Evolutionary conservation across 2,113 vertebrate species (phyloP).

Genomic region (Alectura lathami): DNA sequence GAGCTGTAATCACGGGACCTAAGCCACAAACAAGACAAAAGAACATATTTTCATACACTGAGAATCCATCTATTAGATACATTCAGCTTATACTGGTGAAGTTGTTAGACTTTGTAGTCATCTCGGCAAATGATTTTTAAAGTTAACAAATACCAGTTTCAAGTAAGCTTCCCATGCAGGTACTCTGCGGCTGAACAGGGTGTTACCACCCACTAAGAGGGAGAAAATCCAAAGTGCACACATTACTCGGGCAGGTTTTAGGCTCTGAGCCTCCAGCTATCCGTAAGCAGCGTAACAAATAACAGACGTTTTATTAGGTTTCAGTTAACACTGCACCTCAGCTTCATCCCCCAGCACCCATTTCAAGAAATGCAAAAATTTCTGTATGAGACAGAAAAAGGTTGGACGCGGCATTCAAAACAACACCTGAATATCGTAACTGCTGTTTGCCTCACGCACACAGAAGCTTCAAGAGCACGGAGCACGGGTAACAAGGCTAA

Average conservation of each 20-base stretch:
- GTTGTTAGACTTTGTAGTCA: neutral
- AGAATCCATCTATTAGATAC: neutral
- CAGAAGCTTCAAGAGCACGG: neutral
- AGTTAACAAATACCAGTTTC: neutral
- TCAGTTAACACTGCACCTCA: neutral
- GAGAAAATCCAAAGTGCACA: neutral
- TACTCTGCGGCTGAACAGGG: neutral
- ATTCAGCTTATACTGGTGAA: neutral
- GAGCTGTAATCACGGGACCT: neutral
- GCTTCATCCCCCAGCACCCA: neutral
- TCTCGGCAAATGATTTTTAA: neutral
- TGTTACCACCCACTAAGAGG: neutral
- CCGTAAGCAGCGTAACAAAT: neutral
- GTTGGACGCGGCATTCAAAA: neutral
- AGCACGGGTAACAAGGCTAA: neutral
- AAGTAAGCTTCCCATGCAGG: neutral
- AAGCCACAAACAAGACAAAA: neutral
- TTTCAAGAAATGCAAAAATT: neutral
- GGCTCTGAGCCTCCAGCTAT: neutral
- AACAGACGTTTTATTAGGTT: neutral
- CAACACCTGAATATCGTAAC: neutral
- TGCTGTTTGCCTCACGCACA: neutral
- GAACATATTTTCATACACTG: neutral
- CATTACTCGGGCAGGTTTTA: neutral
- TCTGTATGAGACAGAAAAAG: neutral